A percentile compares a stretch with the other conserved stretches of the same genome.
Conservation (phyloP, 2,113 vertebrate species). For the crab-eating macaque (Macaca fascicularis) region DNA sequence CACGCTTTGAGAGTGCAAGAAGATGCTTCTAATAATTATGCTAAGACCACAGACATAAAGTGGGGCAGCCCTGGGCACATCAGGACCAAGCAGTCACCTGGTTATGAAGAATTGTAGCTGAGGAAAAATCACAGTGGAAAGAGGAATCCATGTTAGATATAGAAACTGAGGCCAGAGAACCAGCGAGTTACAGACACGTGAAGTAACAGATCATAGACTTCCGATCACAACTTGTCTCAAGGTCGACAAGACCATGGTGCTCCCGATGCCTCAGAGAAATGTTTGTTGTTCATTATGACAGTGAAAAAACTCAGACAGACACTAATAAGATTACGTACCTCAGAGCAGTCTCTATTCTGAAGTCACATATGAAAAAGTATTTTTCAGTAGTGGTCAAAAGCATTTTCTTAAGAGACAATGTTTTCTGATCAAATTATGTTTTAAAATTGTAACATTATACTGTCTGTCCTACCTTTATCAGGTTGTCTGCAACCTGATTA, state of each 20-base stretch:
- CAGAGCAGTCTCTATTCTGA: not conserved
- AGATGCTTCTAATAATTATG: not conserved
- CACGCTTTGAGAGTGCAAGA: slow-evolving; percentile 9
- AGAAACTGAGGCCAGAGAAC: not conserved
- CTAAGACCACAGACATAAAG: not conserved
- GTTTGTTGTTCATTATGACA: not conserved
- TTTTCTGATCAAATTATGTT: slow-evolving; percentile 65
- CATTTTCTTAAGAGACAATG: slow-evolving; percentile 54
- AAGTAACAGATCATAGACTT: not conserved
- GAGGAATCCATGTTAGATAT: not conserved
- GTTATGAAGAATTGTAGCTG: not conserved
- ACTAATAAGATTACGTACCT: not conserved
- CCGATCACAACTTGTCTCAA: not conserved
- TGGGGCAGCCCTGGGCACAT: not conserved
- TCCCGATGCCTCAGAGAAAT: not conserved
- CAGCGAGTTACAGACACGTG: not conserved
- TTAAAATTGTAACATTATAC: slow-evolving; percentile 54
- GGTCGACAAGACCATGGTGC: not conserved
- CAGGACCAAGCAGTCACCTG: not conserved
- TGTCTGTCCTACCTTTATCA: slow-evolving; percentile 51
- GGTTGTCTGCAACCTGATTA: slow-evolving; percentile 63
- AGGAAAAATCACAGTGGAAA: not conserved
- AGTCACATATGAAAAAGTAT: not conserved
- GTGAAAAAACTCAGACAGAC: slow-evolving; percentile 9
- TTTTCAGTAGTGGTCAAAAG: slow-evolving; percentile 35